Evolutionary conservation across 2,113 vertebrate genomes (phyloP), one percentile per base, ranked within the genome.

Genomic region (Chaetops frenatus): DNA sequence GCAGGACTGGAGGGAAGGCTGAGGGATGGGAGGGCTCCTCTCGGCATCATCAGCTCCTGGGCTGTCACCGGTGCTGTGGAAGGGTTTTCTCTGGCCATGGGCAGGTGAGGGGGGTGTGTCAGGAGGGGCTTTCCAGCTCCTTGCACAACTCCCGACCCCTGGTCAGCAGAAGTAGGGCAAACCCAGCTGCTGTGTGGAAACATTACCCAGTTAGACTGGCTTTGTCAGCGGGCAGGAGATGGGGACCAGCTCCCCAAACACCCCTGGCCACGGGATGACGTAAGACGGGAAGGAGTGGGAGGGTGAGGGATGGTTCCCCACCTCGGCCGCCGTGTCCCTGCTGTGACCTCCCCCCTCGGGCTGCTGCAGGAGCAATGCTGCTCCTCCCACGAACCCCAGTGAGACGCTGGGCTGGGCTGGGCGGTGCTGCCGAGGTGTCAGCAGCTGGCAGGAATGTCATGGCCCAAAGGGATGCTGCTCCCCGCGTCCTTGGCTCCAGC

Each of bases 331-430:
- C 22, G 10, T 82, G 74, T 82, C 88, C 86, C 35, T 60, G 28
- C 4, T 1, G 5, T 82, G 94, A 90, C 88, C 74, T 93, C 28
- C 44, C 74, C 79, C 28, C 81, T 71, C 45, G 8, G 42, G 47
- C 77, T n/a, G 66, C 71, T 50, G 82, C n/a, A n/a, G n/a, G n/a
- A n/a, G n/a, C 66, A 54, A 44, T 20, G 60, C 45, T 53, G 3
- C 86, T 40, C 4, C 29, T 92, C 86, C 93, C 69, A 66, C 57
- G 0, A 51, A 10, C n/a, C 2, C 0, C 0, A 35, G 47, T 0
- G 36, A 81, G 67, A 14, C 0, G 2, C 47, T 38, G 72, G 48
- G 62, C 62, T 24, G 50, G 47, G 65, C 1, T 10, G 38, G 51
- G 67, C 35, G 10, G n/a, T 18, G 18, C 38, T 85, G 47, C 48